Conservation (phyloP, 2,797 vertebrate genomes). For the Phalloptychus januarius region DNA sequence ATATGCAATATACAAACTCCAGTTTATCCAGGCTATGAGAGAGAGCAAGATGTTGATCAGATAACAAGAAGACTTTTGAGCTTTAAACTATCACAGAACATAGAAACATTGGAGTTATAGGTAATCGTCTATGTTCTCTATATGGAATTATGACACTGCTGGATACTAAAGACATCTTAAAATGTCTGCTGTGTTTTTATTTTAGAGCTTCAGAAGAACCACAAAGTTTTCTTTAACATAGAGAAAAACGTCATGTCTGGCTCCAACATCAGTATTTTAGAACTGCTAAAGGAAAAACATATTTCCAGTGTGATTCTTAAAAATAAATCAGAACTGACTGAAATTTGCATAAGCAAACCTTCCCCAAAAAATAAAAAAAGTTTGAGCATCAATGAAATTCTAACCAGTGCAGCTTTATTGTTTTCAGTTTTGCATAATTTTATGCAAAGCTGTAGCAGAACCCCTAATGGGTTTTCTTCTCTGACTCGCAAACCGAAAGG, state of each 20-base stretch:
- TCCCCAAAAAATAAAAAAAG: background rate
- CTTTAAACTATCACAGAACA: background rate
- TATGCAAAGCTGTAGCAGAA: background rate
- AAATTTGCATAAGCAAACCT: background rate
- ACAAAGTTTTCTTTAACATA: background rate
- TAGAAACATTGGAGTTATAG: background rate
- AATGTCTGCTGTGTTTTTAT: background rate
- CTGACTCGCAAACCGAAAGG: no score
- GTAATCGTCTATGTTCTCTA: background rate
- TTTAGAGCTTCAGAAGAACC: no score
- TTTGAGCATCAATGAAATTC: background rate
- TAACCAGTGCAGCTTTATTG: background rate
- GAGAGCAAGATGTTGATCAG: background rate
- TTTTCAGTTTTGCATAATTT: background rate
- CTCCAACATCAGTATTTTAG: background rate
- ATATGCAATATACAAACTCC: background rate
- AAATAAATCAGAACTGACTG: background rate
- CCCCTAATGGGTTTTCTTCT: background rate
- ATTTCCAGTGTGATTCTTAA: background rate
- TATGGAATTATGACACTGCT: background rate
- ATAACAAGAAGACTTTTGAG: background rate
- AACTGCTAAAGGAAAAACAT: background rate
- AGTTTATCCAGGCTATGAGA: background rate
- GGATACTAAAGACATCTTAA: background rate
- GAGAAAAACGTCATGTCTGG: background rate